Base-by-base conservation (phyloP, 2,797 vertebrate genomes). In the Sebastes hubbsi region DNA sequence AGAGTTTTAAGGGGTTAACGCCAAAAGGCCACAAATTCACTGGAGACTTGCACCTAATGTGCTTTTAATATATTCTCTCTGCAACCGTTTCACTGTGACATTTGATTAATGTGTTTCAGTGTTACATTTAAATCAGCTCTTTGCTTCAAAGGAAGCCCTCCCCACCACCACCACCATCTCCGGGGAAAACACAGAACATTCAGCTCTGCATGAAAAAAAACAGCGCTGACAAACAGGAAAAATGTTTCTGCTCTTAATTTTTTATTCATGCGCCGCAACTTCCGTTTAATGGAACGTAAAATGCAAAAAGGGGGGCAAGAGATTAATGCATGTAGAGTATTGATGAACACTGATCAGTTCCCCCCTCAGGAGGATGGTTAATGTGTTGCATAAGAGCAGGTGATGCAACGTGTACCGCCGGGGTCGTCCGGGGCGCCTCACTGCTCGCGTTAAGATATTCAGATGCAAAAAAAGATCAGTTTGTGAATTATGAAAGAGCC, bases 321-420 rank as follows among this genome's bases (percentile, higher is more conserved):
- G 73, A 82, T 89, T 81, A 82, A 87, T 87, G 58, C 30, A n/a
- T 66, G 75, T 18, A 6, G 67, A 52, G 34, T 70, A 73, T 75
- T 55, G 68, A 46, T 18, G 3, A 84, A 49, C 25, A 24, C 61
- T 11, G 25, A 69, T 77, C 36, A 6, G 4, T 54, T 84, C 82
- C 18, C 85, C 76, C 70, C 38, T 42, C 38, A 13, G 62, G 80
- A 75, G 79, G 73, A 63, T 1, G 2, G 58, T 22, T 55, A 59
- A 30, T n/a, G 42, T 81, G 78, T 91, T 90, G 73, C 74, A n/a
- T 91, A 85, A 93, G 60, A 86, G 54, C 18, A n/a, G 55, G 54
- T 83, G 89, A 88, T 88, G 75, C 81, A 85, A 76, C 46, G 32
- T 75, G 74, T 13, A 60, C 52, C 0, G 7, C 60, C 61, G 46